phyloP scores from a whole-genome alignment of 2,797 vertebrate genomes.

The Kryptolebias ocellatus region DNA sequence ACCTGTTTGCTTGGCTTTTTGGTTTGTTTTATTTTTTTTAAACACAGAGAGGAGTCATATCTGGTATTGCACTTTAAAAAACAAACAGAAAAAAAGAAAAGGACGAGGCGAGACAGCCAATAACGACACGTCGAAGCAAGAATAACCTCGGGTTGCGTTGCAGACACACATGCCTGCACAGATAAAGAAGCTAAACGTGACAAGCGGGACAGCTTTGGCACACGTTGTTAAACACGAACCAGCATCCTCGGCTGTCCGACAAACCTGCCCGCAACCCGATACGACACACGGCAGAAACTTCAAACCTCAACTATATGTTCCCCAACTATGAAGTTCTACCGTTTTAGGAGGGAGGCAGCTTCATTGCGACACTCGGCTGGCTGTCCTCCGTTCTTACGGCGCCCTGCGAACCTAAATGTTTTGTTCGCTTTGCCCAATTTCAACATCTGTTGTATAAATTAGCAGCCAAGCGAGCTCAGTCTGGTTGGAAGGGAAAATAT shows the following conservation, averaged over 20 bases:
- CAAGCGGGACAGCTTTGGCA: constrained; percentile 62
- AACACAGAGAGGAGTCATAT: constrained; percentile 23
- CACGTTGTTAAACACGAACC: constrained; percentile 57
- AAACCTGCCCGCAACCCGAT: constrained; percentile 52
- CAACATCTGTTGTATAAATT: constrained; percentile 71
- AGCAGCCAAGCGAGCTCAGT: constrained; percentile 57
- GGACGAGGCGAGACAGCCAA: constrained; percentile 23
- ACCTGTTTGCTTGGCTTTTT: not conserved
- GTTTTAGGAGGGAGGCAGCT: constrained; percentile 3
- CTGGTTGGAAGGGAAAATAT: constrained; percentile 71
- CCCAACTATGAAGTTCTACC: constrained; percentile 7
- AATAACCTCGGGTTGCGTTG: constrained; percentile 60
- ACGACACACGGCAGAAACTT: constrained; percentile 7
- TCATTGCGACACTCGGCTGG: constrained; percentile 28
- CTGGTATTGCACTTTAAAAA: constrained; percentile 9
- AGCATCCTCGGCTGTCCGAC: constrained; percentile 46
- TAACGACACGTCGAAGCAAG: constrained; percentile 58
- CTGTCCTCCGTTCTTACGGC: constrained; percentile 34
- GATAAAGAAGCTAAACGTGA: constrained; percentile 38
- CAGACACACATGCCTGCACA: constrained; percentile 60
- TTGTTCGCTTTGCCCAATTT: constrained; percentile 62
- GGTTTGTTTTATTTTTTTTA: constrained; percentile 8
- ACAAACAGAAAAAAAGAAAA: not conserved
- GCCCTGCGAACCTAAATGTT: constrained; percentile 61
- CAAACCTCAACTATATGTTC: constrained; percentile 2